Percentiles rank a stretch among this genome's conserved stretches.
Conservation (phyloP, 2,888 invertebrate species). For the Acrocera orbiculus region DNA sequence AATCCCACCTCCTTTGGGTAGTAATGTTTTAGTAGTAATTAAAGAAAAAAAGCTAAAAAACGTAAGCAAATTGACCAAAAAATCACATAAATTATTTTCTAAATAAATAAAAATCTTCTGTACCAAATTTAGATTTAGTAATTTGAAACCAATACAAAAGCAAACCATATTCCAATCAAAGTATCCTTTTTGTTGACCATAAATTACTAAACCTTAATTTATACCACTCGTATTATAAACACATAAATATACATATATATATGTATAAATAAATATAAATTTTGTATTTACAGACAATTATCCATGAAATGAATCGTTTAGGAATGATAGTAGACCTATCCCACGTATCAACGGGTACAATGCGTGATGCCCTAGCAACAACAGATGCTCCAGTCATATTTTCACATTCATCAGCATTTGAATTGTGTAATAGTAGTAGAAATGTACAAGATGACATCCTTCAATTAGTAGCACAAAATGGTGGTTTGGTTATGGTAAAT, state of each 20-base stretch:
- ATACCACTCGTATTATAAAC: neutral
- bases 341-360: conserved; percentile 62
- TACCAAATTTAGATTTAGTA: no score
- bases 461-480: conserved; percentile 52
- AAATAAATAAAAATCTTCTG: no score
- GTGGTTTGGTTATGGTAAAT: conserved; percentile 74
- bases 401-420: conserved; percentile 69
- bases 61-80: no score
- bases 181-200: no score
- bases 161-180: no score
- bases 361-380: conserved; percentile 59
- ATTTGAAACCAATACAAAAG: no score
- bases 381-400: conserved; percentile 71
- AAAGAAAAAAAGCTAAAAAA: no score
- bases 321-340: conserved; percentile 77
- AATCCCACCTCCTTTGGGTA: no score
- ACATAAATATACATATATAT: conserved; percentile 6
- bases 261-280: no score
- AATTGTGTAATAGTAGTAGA: conserved; percentile 61
- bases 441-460: conserved; percentile 68
- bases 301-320: conserved; percentile 74
- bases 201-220: no score
- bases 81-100: no score
- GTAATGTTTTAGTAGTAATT: no score
- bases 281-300: conserved; percentile 47